Conservation (phyloP, 2,113 vertebrate species). For the Tachysurus vachellii region DNA sequence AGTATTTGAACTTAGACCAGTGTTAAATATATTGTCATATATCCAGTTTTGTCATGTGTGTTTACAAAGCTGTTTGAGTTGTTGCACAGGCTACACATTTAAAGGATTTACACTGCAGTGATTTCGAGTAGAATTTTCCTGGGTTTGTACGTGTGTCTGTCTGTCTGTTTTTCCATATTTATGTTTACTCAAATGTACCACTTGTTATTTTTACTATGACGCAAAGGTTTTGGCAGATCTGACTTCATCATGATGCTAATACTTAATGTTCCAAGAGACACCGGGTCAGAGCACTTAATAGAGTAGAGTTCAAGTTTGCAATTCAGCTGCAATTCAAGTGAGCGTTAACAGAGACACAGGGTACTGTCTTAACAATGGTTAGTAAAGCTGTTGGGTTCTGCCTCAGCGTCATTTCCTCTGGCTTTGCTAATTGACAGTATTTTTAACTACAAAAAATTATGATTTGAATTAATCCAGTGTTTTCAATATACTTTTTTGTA, state of each 20-base stretch:
- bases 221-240: not conserved
- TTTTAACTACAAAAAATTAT: not conserved
- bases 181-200: not conserved
- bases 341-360: not conserved
- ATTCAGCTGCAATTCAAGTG: not conserved
- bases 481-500: not conserved
- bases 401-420: not conserved
- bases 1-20: not conserved
- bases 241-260: not conserved
- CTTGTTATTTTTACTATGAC: conserved; percentile 12
- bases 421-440: not conserved
- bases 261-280: not conserved
- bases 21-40: not conserved
- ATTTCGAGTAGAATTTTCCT: not conserved
- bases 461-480: not conserved
- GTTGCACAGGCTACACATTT: not conserved
- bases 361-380: not conserved
- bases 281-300: not conserved
- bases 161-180: not conserved
- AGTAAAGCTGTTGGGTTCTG: not conserved
- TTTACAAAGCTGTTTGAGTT: not conserved
- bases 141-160: conserved; percentile 5
- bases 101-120: not conserved
- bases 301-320: not conserved
- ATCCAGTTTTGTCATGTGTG: not conserved